Evolutionary conservation across 1,140 invertebrate species (phyloP).

Genomic region (Centruroides vittatus): DNA sequence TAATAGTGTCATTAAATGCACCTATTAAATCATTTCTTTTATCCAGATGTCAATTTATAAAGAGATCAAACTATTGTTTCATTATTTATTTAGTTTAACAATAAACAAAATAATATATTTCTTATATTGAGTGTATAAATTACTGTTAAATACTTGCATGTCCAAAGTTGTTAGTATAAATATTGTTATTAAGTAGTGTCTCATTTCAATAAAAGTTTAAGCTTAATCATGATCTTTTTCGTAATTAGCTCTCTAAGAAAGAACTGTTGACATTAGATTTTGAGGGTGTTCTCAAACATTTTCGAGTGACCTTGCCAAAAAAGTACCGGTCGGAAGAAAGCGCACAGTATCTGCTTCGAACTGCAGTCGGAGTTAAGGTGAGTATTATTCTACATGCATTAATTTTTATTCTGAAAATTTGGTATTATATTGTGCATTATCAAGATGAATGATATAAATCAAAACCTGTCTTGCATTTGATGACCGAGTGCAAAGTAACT

Average conservation of each 20-base stretch:
- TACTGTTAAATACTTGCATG: neutral
- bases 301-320: constrained; percentile 87
- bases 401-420: no score
- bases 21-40: neutral
- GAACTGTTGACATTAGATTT: constrained; percentile 92
- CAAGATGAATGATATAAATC: no score
- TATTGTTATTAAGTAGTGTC: neutral
- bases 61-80: no score
- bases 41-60: neutral
- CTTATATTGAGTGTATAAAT: neutral
- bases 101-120: no score
- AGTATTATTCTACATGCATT: neutral
- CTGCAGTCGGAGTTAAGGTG: constrained; percentile 78
- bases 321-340: constrained; percentile 83
- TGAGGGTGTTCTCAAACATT: constrained; percentile 83
- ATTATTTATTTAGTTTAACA: no score
- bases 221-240: neutral
- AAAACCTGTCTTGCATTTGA: no score
- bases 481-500: no score
- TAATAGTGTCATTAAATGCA: neutral
- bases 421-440: no score
- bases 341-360: constrained; percentile 72
- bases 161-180: neutral
- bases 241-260: constrained; percentile 56
- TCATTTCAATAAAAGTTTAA: neutral